These are phyloP conservation scores for Thamnaconus septentrionalis DNA, from an alignment of 2,113 vertebrate genomes.

Conservation along the genomic window DNA sequence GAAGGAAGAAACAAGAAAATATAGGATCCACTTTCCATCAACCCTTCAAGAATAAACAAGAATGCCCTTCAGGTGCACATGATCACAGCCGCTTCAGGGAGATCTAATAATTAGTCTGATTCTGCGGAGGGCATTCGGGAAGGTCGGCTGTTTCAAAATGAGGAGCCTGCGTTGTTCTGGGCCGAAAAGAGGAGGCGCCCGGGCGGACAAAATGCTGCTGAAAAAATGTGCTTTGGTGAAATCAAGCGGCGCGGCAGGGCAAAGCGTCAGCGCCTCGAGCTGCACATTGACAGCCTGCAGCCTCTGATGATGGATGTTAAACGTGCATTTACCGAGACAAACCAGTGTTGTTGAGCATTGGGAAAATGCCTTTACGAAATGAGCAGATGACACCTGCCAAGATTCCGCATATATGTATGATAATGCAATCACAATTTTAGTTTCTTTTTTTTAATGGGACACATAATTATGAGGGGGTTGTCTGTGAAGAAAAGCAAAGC, in stretches of 20 bases:
- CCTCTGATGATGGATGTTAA: no score
- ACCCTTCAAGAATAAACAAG: no score
- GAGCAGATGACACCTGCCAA: conserved; percentile 3
- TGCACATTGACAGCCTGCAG: no score
- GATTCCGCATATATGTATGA: not conserved
- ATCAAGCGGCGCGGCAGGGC: no score
- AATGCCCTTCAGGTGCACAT: conserved; percentile 39
- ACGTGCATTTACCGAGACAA: no score
- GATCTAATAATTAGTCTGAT: conserved; percentile 31
- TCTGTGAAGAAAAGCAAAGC: conserved; percentile 1
- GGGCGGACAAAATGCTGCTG: no score
- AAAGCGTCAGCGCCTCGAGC: no score
- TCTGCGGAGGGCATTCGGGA: conserved; percentile 17
- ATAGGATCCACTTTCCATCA: no score
- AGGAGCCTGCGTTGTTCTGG: conserved; percentile 13
- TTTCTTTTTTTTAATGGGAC: no score
- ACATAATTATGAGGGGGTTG: conserved; percentile 7
- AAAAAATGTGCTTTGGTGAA: no score
- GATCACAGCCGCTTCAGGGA: conserved; percentile 13
- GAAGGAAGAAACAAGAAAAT: not conserved
- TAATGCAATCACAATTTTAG: not conserved
- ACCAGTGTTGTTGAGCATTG: not conserved
- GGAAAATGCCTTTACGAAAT: not conserved
- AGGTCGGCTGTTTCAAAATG: conserved; percentile 34
- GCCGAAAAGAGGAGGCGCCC: no score